A percentile compares a stretch with the other conserved stretches of the same genome.
Evolutionary conservation across 2,113 vertebrate genomes (phyloP).

Genomic region (Lasiurus borealis): DNA sequence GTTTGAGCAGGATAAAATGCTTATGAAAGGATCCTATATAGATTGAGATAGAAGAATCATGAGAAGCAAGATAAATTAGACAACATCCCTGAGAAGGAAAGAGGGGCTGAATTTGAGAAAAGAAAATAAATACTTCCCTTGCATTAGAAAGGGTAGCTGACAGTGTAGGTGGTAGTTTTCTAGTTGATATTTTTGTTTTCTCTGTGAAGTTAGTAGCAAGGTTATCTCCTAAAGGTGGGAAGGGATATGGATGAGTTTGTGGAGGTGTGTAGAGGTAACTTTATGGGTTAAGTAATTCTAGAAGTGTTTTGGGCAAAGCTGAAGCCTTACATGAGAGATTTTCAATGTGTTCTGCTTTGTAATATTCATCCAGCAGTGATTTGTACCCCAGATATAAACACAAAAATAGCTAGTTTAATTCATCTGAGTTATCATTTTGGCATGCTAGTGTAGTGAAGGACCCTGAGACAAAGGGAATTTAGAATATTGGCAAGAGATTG

Average conservation of each 20-base stretch:
- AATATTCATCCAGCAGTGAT: neutral
- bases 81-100: neutral
- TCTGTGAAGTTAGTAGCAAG: neutral
- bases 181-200: conserved; percentile 30
- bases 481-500: neutral
- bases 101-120: neutral
- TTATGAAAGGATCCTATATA: neutral
- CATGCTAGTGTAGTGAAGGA: neutral
- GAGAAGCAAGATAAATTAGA: neutral
- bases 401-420: neutral
- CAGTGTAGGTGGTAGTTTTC: neutral
- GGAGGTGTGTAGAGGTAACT: neutral
- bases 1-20: neutral
- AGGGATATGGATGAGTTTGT: neutral
- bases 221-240: neutral
- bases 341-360: neutral
- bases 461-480: neutral
- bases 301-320: neutral
- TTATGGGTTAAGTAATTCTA: neutral
- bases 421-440: neutral
- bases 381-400: neutral
- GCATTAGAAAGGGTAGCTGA: neutral
- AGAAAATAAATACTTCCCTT: neutral
- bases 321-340: conserved; percentile 30
- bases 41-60: neutral